A percentile compares a stretch with the other conserved stretches of the same genome.
Conservation (phyloP, 2,888 invertebrate genomes). For the Capitulum mitella region DNA sequence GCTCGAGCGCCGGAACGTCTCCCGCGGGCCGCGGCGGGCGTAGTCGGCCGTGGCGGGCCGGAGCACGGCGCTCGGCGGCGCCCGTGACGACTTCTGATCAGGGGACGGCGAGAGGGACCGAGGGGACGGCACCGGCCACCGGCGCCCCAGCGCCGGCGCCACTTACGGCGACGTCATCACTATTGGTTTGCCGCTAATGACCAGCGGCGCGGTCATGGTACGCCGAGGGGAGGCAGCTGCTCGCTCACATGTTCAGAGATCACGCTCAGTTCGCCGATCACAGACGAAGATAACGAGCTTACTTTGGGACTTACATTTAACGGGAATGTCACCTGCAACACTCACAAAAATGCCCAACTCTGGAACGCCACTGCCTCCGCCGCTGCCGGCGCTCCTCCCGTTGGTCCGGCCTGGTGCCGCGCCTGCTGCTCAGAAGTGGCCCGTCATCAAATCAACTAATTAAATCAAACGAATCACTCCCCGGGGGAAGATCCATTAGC, state of each 20-base stretch:
- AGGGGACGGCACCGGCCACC: background rate
- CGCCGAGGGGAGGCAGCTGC: background rate
- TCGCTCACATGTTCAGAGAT: too few species aligned
- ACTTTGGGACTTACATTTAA: too few species aligned
- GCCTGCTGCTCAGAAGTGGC: background rate
- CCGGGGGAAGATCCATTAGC: background rate
- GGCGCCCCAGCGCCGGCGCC: background rate
- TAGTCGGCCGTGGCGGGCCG: too few species aligned
- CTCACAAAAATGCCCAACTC: too few species aligned
- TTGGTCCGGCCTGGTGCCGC: background rate
- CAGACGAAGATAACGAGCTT: too few species aligned
- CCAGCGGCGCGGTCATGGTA: background rate
- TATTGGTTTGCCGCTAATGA: slow-evolving; percentile 14
- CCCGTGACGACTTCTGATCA: background rate
- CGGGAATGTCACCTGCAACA: too few species aligned
- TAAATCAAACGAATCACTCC: slow-evolving; percentile 1
- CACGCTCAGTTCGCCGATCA: too few species aligned
- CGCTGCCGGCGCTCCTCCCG: too few species aligned
- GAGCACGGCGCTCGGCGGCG: too few species aligned
- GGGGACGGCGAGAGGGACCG: background rate
- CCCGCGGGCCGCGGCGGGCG: background rate
- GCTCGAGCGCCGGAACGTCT: background rate
- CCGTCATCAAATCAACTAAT: slow-evolving; percentile 20
- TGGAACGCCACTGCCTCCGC: too few species aligned
- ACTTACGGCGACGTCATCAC: background rate